phyloP scores from a whole-genome alignment of 2,113 vertebrate genomes.

The Chascanopsetta lugubris region DNA sequence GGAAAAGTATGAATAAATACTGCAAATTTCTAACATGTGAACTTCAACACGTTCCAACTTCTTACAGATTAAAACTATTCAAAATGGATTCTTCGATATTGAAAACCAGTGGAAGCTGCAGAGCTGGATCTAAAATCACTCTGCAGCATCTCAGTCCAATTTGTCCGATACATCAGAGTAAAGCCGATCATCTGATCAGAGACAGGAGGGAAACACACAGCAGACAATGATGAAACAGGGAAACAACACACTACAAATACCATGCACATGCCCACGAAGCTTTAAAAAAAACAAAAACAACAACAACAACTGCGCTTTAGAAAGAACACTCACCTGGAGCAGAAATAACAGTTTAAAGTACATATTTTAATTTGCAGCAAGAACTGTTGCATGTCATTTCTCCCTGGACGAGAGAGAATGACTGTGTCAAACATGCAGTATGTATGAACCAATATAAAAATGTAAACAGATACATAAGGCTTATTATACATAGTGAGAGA shows the following conservation, averaged over 20 bases:
- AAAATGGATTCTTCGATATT: no score
- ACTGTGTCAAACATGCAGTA: constrained; percentile 51
- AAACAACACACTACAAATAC: background rate
- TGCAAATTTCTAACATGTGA: no score
- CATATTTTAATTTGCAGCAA: constrained; percentile 76
- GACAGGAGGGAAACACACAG: background rate
- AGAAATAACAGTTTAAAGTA: constrained; percentile 46
- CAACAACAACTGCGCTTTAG: background rate
- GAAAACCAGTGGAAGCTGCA: background rate
- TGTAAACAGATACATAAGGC: constrained; percentile 81
- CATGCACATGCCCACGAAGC: background rate
- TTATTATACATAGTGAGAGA: constrained; percentile 76
- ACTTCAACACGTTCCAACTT: no score
- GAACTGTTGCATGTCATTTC: constrained; percentile 62
- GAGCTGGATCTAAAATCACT: background rate
- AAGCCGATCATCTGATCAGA: background rate
- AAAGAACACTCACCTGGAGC: constrained; percentile 1
- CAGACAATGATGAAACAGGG: background rate
- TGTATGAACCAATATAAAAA: constrained; percentile 62
- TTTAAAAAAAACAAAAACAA: background rate
- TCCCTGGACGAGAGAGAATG: constrained; percentile 22
- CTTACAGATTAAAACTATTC: no score
- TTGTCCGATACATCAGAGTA: background rate
- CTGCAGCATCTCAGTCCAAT: background rate
- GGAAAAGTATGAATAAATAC: no score